Evolutionary conservation across 2,888 invertebrate genomes (phyloP).

Genomic region (Chalcis sispes): DNA sequence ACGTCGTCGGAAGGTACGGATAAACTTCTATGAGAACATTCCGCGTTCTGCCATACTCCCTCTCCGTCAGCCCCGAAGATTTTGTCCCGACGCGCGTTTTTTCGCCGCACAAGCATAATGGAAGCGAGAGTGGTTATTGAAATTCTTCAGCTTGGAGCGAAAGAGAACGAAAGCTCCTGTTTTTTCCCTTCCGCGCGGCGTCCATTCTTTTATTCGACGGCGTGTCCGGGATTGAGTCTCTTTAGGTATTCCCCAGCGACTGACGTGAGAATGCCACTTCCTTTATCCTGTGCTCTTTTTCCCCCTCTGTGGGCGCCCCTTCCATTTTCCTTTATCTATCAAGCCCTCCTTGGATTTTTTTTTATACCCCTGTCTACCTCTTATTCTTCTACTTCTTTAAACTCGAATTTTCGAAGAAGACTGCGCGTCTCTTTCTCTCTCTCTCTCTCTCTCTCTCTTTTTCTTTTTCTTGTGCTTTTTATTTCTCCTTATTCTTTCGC

Average conservation of each 20-base stretch:
- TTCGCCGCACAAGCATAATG: conserved; percentile 61
- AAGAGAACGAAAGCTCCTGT: conserved; percentile 13
- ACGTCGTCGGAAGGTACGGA: no score
- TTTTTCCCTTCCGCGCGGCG: conserved; percentile 35
- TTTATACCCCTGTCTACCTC: conserved; percentile 37
- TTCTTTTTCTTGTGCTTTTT: no score
- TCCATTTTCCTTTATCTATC: conserved; percentile 43
- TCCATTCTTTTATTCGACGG: conserved; percentile 62
- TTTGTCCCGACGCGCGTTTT: conserved; percentile 34
- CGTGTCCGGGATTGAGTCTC: conserved; percentile 54
- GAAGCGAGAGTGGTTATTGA: conserved; percentile 68
- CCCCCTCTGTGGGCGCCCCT: no score
- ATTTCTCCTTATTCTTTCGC: not conserved
- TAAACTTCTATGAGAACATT: not conserved
- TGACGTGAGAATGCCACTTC: conserved; percentile 66
- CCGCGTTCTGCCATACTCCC: not conserved
- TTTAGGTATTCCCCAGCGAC: conserved; percentile 60
- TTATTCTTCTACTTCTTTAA: conserved; percentile 16
- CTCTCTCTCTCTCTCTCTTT: not conserved
- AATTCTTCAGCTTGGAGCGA: conserved; percentile 62
- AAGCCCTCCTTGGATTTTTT: conserved; percentile 17
- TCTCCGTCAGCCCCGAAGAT: not conserved
- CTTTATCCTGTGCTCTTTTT: conserved; percentile 31
- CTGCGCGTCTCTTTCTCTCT: not conserved
- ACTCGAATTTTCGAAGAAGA: conserved; percentile 42